These are phyloP conservation scores for Lamellibrachia satsuma DNA, from an alignment of 2,888 invertebrate species.

Conservation along the genomic window DNA sequence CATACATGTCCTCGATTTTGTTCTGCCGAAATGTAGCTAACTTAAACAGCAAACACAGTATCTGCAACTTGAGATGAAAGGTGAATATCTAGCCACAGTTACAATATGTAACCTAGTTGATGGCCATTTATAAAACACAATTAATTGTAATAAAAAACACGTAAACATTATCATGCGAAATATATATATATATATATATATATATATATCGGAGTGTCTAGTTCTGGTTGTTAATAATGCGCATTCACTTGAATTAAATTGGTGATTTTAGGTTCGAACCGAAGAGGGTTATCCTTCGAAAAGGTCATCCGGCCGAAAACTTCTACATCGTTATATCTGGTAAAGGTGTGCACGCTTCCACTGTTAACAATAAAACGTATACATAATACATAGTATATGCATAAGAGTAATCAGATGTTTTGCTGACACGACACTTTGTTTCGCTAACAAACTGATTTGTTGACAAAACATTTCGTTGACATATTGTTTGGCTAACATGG, in stretches of 20 bases:
- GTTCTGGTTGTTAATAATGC: neutral
- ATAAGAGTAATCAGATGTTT: neutral
- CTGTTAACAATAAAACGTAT: slow-evolving; percentile 19
- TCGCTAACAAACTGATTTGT: too few species aligned
- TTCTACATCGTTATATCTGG: slow-evolving; percentile 61
- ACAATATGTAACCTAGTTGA: too few species aligned
- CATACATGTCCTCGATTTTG: too few species aligned
- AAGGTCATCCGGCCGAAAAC: slow-evolving; percentile 58
- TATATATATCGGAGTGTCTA: neutral
- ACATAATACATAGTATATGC: neutral
- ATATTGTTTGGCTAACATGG: too few species aligned
- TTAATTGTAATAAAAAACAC: too few species aligned
- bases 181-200: neutral
- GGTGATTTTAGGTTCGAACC: slow-evolving; percentile 36
- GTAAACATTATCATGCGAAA: too few species aligned
- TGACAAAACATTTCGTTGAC: too few species aligned
- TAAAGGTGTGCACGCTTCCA: slow-evolving; percentile 46
- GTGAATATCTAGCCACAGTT: too few species aligned
- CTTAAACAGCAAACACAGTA: too few species aligned
- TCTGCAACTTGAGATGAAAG: too few species aligned
- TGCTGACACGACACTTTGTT: neutral
- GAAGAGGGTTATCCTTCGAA: slow-evolving; percentile 53
- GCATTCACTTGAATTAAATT: neutral
- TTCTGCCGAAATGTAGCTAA: too few species aligned
- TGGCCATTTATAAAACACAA: too few species aligned